Evolutionary conservation across 2,888 invertebrate species (phyloP), one percentile per base, ranked within the genome.

Genomic region (Pseudococcus viburni): DNA sequence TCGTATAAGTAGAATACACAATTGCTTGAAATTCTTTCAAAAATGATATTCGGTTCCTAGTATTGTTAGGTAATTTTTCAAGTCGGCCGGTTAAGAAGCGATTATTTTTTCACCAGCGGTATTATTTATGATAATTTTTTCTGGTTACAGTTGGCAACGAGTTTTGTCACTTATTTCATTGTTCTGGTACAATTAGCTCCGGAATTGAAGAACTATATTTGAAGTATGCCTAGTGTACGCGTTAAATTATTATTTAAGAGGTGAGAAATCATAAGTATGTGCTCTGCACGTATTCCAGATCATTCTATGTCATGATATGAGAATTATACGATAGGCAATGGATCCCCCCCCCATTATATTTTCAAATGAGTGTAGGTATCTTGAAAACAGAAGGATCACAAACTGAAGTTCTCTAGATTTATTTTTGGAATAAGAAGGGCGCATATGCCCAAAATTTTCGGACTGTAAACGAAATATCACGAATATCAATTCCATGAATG

Each of bases 151-250:
- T 80, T 80, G 80, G 42, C 80, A 42, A 80, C 80, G 12, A 80
- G 80, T n/a, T 80, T 80, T 42, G 80, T 80, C 39, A 80, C 80
- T 42, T 80, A 80, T 42, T 80, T 80, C 80, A 80, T 80, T 42
- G 80, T 80, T 15, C n/a, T 80, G 42, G 80, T 19, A 19, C 80
- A 80, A 42, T 19, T 80, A 80, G 80, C 80, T 80, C 80, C 80
- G 33, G 80, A 80, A 46, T 80, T 80, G 80, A 39, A 80, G 33
- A 39, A 42, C 46, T 42, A 80, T 42, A 19, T 80, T 80, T 80
- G 33, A 80, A 42, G 3, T 42, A 3, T 39, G 33, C 55, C 15
- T 5, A 55, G 26, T 33, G 26, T 33, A 7, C 12, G 2, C 5
- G 1, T 55, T 55, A 33, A 33, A 3, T 33, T 33, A 33, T 33